Percentiles rank a stretch among this genome's conserved stretches.
Conservation (phyloP, 2,888 invertebrate species). For the Petrophora chlorosata region DNA sequence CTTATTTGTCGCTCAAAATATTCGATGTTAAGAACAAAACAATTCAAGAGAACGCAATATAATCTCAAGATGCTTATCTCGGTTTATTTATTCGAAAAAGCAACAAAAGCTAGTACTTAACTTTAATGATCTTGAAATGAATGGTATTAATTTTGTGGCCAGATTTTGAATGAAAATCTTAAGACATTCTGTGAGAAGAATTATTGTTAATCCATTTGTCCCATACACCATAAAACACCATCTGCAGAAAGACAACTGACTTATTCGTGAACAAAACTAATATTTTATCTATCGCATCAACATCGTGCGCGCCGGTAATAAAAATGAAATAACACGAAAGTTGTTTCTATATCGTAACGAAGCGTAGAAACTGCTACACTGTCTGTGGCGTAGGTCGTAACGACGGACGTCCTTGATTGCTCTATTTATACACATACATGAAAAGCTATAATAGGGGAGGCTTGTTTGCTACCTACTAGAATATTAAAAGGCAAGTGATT, state of each 20-base stretch:
- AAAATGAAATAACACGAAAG: constrained; percentile 9
- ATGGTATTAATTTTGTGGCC: too few species aligned
- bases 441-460: constrained; percentile 5
- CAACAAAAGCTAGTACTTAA: too few species aligned
- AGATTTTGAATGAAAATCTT: too few species aligned
- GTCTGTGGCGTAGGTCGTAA: constrained; percentile 13
- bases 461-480: constrained; percentile 13
- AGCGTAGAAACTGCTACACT: constrained; percentile 6
- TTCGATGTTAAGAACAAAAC: too few species aligned
- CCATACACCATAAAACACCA: not conserved
- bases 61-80: too few species aligned
- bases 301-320: constrained; percentile 5
- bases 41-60: too few species aligned
- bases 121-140: too few species aligned
- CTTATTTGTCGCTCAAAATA: too few species aligned
- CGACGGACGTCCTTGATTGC: constrained; percentile 25
- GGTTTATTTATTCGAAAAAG: too few species aligned
- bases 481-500: constrained; percentile 19
- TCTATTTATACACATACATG: constrained; percentile 25
- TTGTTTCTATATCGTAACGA: constrained; percentile 1
- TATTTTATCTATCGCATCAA: not conserved
- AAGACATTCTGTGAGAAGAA: too few species aligned
- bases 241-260: not conserved
- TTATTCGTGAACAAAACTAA: constrained; percentile 1
- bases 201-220: not conserved